Evolutionary conservation across 2,888 invertebrate species (phyloP), one percentile per base, ranked within the genome.

Genomic region (Melieria omissa): DNA sequence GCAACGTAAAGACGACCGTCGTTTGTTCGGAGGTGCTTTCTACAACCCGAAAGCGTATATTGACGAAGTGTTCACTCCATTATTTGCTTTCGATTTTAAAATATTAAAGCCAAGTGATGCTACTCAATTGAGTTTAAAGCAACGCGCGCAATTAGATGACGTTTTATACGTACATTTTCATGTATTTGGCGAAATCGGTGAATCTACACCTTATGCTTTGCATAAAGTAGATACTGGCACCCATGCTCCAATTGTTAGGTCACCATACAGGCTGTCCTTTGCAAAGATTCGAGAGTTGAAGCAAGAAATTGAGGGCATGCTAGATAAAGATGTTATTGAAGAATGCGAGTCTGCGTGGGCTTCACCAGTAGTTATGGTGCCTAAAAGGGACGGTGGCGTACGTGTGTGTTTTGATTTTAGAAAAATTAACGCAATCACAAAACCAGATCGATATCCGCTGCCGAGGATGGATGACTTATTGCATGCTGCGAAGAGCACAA

Each of bases 361-460:
- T 16, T 52, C 68, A 8, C 68, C 62, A n/a, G 68, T 69, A 9
- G 68, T 62, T 4, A 69, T 69, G 49, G 49, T 69, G n/a, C 68
- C 68, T 10, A 69, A 67, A n/a, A 60, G 41, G 41, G 49, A 45
- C 14, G 63, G 70, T 12, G 69, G 69, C 4, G 45, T 42, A 5
- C 52, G 69, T 14, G 55, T 69, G 4, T 69, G 69, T 12, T 52
- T 65, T 14, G 65, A 44, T 47, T 63, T 14, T 47, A 45, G 63
- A 4, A 63, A 63, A 46, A 5, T 63, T 0, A 63, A 63, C 46
- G 46, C 63, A 5, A 63, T 63, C 5, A 63, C 47, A 5, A 12
- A 29, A 8, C 63, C 63, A 45, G 47, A 63, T 41, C n/a, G 63
- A 12, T 63, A 63, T 16, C 47, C 63, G 10, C 14, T 63, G 16